Evolutionary conservation across 2,888 invertebrate species (phyloP).

Genomic region (Athalia cordata): DNA sequence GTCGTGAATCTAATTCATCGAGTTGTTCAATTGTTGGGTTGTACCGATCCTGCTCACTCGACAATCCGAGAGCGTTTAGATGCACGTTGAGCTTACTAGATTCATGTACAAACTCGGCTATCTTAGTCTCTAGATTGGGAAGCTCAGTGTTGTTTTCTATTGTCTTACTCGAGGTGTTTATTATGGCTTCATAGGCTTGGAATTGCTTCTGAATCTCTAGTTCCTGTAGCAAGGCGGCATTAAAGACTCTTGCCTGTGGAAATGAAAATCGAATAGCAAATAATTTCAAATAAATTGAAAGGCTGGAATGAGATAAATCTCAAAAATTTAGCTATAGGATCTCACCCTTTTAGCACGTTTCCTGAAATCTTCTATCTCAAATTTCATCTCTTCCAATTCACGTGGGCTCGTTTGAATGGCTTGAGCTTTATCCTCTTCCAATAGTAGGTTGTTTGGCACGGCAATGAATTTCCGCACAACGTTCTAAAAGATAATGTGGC

Average conservation of each 20-base stretch:
- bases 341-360: conserved; percentile 55
- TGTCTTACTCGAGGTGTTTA: conserved; percentile 51
- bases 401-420: conserved; percentile 55
- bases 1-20: conserved; percentile 7
- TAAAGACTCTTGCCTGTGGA: conserved; percentile 60
- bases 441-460: conserved; percentile 59
- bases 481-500: conserved; percentile 51
- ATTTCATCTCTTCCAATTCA: conserved; percentile 54
- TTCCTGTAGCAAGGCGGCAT: conserved; percentile 60
- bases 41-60: background rate
- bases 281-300: background rate
- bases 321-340: conserved; percentile 6
- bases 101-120: conserved; percentile 49
- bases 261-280: conserved; percentile 28
- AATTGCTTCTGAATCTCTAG: conserved; percentile 53
- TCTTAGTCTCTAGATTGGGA: conserved; percentile 44
- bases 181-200: conserved; percentile 49
- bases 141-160: conserved; percentile 49
- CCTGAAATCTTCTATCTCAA: conserved; percentile 55
- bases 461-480: conserved; percentile 54
- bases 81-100: conserved; percentile 49
- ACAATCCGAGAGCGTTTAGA: conserved; percentile 25
- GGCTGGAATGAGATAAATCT: background rate
- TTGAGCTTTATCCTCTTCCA: conserved; percentile 61
- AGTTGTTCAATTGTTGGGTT: conserved; percentile 29